A percentile compares a stretch with the other conserved stretches of the same genome.
These are phyloP conservation scores for Microhierax caerulescens DNA, from an alignment of 2,797 vertebrate species.

Conservation along the genomic window DNA sequence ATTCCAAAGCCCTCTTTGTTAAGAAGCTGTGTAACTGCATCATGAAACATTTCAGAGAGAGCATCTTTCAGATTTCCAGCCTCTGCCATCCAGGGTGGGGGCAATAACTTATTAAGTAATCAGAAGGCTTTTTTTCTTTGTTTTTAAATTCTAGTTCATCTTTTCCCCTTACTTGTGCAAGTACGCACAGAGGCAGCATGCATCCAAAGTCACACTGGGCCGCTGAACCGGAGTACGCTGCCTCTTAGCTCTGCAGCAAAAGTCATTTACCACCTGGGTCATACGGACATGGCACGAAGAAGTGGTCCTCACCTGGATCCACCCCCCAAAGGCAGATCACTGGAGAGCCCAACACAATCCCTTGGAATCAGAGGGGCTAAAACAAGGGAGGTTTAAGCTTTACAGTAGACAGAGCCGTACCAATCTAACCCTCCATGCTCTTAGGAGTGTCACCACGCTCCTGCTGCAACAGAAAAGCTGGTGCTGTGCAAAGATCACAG, in stretches of 20 bases:
- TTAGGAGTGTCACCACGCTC: not conserved
- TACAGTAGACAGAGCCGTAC: rapidly evolving
- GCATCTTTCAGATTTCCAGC: not conserved
- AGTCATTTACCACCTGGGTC: rapidly evolving
- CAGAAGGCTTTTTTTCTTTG: not conserved
- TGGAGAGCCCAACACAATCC: not conserved
- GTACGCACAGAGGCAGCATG: not conserved
- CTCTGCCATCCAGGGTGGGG: not conserved
- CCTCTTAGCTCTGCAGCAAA: not conserved
- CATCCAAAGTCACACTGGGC: not conserved
- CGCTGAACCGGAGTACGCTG: rapidly evolving
- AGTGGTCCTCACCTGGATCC: not conserved
- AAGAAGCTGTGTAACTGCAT: not conserved
- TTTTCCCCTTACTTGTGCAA: not conserved
- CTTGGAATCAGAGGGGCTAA: not conserved
- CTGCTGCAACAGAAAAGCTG: not conserved
- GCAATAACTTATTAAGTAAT: not conserved
- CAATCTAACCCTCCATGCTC: not conserved
- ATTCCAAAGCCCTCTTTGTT: not conserved
- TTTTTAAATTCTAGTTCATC: not conserved
- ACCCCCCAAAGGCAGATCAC: not conserved
- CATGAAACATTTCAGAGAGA: not conserved
- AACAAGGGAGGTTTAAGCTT: not conserved
- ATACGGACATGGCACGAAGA: rapidly evolving
- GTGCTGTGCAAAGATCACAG: not conserved